A percentile compares a stretch with the other conserved stretches of the same genome.
Conservation (phyloP, 2,888 invertebrate genomes). For the Zonitis immaculata region DNA sequence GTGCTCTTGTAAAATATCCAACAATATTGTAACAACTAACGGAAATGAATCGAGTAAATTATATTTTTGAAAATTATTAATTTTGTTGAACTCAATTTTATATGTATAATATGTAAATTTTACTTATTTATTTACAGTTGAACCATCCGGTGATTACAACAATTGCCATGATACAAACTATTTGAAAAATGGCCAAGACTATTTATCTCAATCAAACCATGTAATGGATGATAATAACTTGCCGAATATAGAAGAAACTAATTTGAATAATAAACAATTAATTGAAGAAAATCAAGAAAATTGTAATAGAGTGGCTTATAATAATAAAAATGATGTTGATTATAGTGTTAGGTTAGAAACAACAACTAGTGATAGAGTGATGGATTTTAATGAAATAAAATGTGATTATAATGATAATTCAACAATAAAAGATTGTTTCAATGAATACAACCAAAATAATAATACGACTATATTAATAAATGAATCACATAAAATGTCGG, state of each 20-base stretch:
- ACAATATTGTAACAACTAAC: conserved; percentile 12
- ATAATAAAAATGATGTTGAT: conserved; percentile 1
- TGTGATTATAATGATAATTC: conserved; percentile 6
- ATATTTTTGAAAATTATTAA: no score
- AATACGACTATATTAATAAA: conserved; percentile 4
- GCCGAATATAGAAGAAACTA: no score
- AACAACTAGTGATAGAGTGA: neutral
- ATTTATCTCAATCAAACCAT: no score
- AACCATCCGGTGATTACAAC: neutral
- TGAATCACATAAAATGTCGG: conserved; percentile 7
- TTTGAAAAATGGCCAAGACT: neutral
- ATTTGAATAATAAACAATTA: neutral
- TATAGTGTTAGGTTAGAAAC: conserved; percentile 6
- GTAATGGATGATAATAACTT: no score
- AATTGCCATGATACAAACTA: neutral
- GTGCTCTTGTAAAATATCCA: conserved; percentile 30
- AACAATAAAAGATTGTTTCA: conserved; percentile 1
- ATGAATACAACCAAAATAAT: conserved; percentile 5
- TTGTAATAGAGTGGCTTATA: neutral
- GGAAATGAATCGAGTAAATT: conserved; percentile 17
- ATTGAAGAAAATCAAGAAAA: neutral
- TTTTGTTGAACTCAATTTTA: no score
- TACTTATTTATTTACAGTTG: neutral
- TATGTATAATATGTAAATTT: no score
- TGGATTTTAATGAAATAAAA: conserved; percentile 2